Evolutionary conservation across 2,113 vertebrate genomes (phyloP), one percentile per base, ranked within the genome.

Genomic region (Ancistrus triradiatus): DNA sequence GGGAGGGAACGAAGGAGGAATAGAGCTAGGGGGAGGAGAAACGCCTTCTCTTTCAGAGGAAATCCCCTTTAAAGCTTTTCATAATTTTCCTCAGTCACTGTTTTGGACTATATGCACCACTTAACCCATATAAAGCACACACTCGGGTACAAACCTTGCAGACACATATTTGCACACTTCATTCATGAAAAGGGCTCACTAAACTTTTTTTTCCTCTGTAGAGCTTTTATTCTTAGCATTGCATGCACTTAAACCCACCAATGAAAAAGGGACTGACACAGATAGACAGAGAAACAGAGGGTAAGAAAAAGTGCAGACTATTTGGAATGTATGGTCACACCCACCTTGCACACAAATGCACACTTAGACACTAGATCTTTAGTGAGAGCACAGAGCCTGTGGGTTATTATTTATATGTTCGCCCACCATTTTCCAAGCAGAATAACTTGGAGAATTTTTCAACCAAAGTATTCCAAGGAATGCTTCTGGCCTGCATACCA

Each of bases 51-150:
- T 88, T 85, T 87, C 76, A 77, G 80, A 86, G 87, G 86, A 87
- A 89, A 89, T 84, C 85, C 84, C 85, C 87, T 83, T 86, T 64
- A n/a, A 85, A 81, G 78, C 83, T 84, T 83, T 86, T 86, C 77
- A 85, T 77, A n/a, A 80, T 63, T 82, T 65, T 80, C 47, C 61
- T 64, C 62, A 72, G 66, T 68, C 52, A 57, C 69, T 59, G 59
- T 78, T 78, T 76, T 63, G 63, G 44, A 75, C 63, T 59, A 63
- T 43, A 46, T 52, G 73, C 74, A 69, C 38, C 48, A 24, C 24
- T 14, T 3, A 18, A 56, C 40, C 27, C 18, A 14, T 56, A 19
- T 27, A 57, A 24, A 44, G 42, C 43, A 40, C 43, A 66, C 8
- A 66, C 53, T 40, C 17, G 7, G 7, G 4, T 52, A 47, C 14